Evolutionary conservation across 1,140 invertebrate genomes (phyloP), one percentile per base, ranked within the genome.

Genomic region (Polypedilum vanderplanki): DNA sequence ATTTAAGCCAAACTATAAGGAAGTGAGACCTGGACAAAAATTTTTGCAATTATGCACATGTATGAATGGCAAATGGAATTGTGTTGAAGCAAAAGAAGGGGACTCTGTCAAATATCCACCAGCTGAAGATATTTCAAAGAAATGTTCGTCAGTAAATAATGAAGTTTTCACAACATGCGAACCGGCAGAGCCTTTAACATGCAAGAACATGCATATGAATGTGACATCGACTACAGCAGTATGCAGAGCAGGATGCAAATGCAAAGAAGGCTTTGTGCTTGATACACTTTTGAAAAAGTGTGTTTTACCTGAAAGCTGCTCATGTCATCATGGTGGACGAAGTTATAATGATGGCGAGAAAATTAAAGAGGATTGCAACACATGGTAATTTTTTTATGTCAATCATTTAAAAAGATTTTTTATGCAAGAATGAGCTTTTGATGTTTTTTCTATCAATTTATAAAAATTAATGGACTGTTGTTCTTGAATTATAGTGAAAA

Each of bases 271-370:
- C 9, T 93, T 88, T 79, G 90, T 95, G 4, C 82, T 90, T 3
- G 91, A 95, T 78, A 85, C 85, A 0, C 82, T 87, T 5, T 87
- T 86, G 1, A 87, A 88, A 76, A 80, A 82, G 12, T 97, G 94
- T 80, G 87, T 96, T 0, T 81, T 85, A 75, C 86, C 90, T 0
- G 79, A 83, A 0, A 83, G 90, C 41, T 97, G 95, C 79, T 94
- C 94, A 0, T 97, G 95, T 80, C 92, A 94, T 81, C 94, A 96
- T 81, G 93, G 91, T 17, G 93, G 93, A 3, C 85, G 87, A 22
- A 93, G 91, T 79, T 97, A 93, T 80, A 83, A 85, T 18, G 93
- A 96, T 78, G 90, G 90, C 0, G 87, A 91, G 7, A 83, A 83
- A 46, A 92, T 95, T 79, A 87, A 89, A 76, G 88, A 91, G 80